phyloP scores from a whole-genome alignment of 2,113 vertebrate species.

The Myotis lucifugus region DNA sequence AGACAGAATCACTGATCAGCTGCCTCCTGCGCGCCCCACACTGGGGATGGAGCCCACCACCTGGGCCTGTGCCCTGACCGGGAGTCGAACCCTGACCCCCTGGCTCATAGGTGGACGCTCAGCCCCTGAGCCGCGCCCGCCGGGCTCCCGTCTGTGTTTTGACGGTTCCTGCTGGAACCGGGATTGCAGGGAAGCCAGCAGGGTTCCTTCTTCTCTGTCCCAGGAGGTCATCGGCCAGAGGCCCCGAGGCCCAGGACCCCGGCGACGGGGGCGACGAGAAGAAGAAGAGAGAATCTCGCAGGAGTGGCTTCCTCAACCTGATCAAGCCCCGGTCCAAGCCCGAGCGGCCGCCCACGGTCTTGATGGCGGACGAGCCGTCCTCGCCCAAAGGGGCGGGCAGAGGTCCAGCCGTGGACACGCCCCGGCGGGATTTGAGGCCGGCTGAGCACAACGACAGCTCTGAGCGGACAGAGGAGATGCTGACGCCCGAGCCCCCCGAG shows the following conservation, averaged over 20 bases:
- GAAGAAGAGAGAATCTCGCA: constrained; percentile 95
- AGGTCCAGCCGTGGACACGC: constrained; percentile 85
- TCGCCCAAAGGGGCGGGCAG: constrained; percentile 87
- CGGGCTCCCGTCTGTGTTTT: background rate
- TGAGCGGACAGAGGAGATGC: constrained; percentile 91
- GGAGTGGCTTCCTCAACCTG: constrained; percentile 95
- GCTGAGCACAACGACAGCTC: constrained; percentile 82
- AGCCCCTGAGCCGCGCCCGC: too few relatives aligned
- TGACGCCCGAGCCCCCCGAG: constrained; percentile 91
- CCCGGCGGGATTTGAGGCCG: constrained; percentile 79
- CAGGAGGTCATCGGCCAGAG: constrained; percentile 85
- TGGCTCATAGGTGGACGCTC: too few relatives aligned
- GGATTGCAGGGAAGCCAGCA: background rate
- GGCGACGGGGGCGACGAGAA: constrained; percentile 88
- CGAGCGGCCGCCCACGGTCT: constrained; percentile 87
- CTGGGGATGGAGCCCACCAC: too few relatives aligned
- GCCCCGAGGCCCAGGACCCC: constrained; percentile 90
- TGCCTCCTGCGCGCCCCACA: too few relatives aligned
- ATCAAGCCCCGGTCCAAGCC: constrained; percentile 94
- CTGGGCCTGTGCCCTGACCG: too few relatives aligned
- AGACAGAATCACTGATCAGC: too few relatives aligned
- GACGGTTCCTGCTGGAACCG: background rate
- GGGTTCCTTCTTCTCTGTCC: background rate
- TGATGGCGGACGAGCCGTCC: constrained; percentile 87
- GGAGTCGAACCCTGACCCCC: too few relatives aligned